Conservation (phyloP, 2,797 vertebrate species). For the Bufotes viridis region DNA sequence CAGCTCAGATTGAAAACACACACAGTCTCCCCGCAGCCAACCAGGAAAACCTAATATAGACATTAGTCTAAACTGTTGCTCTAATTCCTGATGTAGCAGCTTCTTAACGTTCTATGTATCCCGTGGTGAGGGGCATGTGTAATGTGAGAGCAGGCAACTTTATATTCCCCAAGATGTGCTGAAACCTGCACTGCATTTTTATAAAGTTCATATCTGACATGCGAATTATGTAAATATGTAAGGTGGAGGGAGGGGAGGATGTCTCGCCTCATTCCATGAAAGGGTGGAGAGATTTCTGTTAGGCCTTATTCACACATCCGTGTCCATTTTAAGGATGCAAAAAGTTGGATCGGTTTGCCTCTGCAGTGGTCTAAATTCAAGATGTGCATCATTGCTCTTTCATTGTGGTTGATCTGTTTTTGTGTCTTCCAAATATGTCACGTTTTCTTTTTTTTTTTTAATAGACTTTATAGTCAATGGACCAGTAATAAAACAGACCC, state of each 20-base stretch:
- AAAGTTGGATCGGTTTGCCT: no score
- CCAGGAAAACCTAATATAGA: constrained; percentile 54
- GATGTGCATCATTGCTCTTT: no score
- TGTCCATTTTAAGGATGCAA: no score
- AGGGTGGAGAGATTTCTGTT: neutral
- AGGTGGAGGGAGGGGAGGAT: neutral
- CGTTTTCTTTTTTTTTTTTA: no score
- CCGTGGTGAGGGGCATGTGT: neutral
- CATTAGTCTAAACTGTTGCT: constrained; percentile 40
- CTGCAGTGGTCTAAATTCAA: no score
- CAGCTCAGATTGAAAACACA: constrained; percentile 58
- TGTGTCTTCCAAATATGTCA: no score
- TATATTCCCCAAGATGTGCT: constrained; percentile 10
- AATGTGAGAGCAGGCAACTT: neutral
- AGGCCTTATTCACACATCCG: neutral
- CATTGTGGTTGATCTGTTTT: no score
- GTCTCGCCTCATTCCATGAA: neutral
- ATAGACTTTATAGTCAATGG: no score
- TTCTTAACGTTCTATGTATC: constrained; percentile 11
- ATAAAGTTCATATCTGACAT: constrained; percentile 12
- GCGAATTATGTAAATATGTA: constrained; percentile 5
- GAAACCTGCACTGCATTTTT: neutral
- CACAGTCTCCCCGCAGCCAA: constrained; percentile 37
- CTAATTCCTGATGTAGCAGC: constrained; percentile 29
- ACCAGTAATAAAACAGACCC: no score